Percentiles rank a stretch among this genome's conserved stretches.
Evolutionary conservation across 2,888 invertebrate species (phyloP).

Genomic region (Chymomyza caudatula): DNA sequence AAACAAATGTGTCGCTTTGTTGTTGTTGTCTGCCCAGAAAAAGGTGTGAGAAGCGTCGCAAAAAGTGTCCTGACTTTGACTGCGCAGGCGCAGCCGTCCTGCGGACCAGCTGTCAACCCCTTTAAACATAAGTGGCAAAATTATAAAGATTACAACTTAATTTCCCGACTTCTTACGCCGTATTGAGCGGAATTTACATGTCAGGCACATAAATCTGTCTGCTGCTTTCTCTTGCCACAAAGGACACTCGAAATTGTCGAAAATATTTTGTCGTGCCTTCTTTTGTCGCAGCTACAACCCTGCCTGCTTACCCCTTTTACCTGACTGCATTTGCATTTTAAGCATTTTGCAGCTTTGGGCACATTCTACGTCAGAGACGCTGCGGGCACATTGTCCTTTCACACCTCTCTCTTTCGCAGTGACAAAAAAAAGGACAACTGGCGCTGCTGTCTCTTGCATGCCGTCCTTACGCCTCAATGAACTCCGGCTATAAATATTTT

Average conservation of each 20-base stretch:
- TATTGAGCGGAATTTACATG: conserved; percentile 55
- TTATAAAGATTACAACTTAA: conserved; percentile 77
- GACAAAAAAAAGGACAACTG: neutral
- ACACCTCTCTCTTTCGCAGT: conserved; percentile 32
- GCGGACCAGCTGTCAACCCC: conserved; percentile 67
- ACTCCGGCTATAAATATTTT: conserved; percentile 54
- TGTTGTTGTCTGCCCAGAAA: conserved; percentile 13
- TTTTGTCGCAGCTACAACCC: conserved; percentile 31
- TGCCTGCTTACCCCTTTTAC: conserved; percentile 4
- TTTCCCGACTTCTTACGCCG: conserved; percentile 63
- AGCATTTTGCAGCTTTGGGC: neutral
- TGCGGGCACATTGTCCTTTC: conserved; percentile 54
- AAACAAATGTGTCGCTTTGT: conserved; percentile 77
- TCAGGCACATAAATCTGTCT: conserved; percentile 52
- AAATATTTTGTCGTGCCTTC: conserved; percentile 58
- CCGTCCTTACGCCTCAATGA: conserved; percentile 46
- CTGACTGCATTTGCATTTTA: conserved; percentile 1
- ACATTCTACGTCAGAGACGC: too few relatives aligned
- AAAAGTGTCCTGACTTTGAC: neutral
- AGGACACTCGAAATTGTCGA: conserved; percentile 60
- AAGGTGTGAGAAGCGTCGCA: conserved; percentile 47
- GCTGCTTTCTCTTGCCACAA: conserved; percentile 12
- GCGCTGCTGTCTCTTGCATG: conserved; percentile 6
- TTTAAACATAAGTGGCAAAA: conserved; percentile 65
- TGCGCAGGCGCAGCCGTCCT: neutral